Percentiles rank a stretch among this genome's conserved stretches.
Conservation (phyloP, 1,140 invertebrate species). For the Drosophila sechellia region DNA sequence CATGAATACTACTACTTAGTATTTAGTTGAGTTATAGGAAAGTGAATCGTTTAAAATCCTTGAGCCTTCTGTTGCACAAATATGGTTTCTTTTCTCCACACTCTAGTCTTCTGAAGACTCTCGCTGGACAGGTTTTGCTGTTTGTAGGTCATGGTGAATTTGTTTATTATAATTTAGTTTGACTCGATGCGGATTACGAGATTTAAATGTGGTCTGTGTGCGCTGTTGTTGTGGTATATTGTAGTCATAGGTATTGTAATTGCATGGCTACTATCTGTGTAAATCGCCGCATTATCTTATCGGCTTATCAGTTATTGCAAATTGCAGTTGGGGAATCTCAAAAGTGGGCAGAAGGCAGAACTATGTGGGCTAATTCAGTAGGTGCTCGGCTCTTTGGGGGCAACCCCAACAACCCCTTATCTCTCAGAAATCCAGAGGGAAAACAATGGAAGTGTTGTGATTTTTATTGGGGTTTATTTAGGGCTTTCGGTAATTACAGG, state of each 20-base stretch:
- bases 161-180: constrained; percentile 24
- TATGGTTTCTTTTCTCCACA: background rate
- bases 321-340: constrained; percentile 25
- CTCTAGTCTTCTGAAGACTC: background rate
- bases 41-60: background rate
- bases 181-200: constrained; percentile 10
- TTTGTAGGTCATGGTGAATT: constrained; percentile 67
- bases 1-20: no score
- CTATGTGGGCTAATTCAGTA: constrained; percentile 4
- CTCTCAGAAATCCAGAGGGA: background rate
- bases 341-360: background rate
- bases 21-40: no score
- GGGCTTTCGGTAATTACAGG: constrained; percentile 25
- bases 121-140: constrained; percentile 23
- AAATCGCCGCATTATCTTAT: constrained; percentile 63
- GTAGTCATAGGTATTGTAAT: constrained; percentile 45
- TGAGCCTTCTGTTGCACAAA: background rate
- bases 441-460: constrained; percentile 24
- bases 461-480: constrained; percentile 22
- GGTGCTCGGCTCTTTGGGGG: constrained; percentile 19
- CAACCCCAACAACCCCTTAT: constrained; percentile 12
- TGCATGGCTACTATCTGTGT: constrained; percentile 48
- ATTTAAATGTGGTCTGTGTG: background rate
- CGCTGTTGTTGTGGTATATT: constrained; percentile 5
- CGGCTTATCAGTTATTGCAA: constrained; percentile 59